Evolutionary conservation across 2,113 vertebrate species (phyloP).

Genomic region (Lethenteron camtschaticum): DNA sequence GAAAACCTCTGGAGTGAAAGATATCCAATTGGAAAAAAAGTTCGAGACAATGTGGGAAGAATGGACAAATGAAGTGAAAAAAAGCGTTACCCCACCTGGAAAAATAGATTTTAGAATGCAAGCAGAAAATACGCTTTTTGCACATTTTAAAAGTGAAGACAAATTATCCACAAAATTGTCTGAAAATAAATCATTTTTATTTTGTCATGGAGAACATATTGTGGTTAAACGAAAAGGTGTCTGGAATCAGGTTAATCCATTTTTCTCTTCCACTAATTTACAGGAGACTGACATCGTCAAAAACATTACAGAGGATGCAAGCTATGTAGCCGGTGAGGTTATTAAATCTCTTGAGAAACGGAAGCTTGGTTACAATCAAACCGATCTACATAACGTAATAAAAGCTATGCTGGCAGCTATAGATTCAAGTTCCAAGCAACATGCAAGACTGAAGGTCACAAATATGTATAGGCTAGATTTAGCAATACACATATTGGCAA

Average conservation of each 20-base stretch:
- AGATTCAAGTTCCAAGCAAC: constrained; percentile 12
- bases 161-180: background rate
- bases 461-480: background rate
- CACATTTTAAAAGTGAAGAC: constrained; percentile 10
- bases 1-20: constrained; percentile 8
- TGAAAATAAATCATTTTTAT: background rate
- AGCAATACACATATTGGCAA: constrained; percentile 18
- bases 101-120: constrained; percentile 12
- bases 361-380: constrained; percentile 13
- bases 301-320: background rate
- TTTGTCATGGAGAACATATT: background rate
- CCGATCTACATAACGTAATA: constrained; percentile 17
- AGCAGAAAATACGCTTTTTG: constrained; percentile 14
- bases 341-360: constrained; percentile 9
- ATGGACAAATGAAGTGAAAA: constrained; percentile 14
- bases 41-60: constrained; percentile 15
- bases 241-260: fast-evolving
- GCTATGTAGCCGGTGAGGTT: fast-evolving
- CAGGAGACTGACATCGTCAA: background rate
- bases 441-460: constrained; percentile 13
- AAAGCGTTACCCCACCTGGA: background rate
- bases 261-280: fast-evolving
- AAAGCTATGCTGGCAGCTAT: constrained; percentile 11
- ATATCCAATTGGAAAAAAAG: constrained; percentile 10
- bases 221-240: background rate